Percentiles rank a stretch among this genome's conserved stretches.
Evolutionary conservation across 2,888 invertebrate species (phyloP).

Genomic region (Apeira syringaria): DNA sequence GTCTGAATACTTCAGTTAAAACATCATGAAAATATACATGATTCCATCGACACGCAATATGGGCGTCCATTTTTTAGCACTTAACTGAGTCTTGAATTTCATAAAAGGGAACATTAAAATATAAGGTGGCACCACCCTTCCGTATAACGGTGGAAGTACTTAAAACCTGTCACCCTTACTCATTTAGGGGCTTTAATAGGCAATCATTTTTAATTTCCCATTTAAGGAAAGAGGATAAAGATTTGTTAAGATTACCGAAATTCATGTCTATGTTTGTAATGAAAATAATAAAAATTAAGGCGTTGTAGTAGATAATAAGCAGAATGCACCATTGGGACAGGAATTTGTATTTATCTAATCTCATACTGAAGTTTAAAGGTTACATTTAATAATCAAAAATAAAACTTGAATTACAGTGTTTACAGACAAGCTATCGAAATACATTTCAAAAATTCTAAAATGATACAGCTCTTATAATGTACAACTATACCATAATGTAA

Average conservation of each 20-base stretch:
- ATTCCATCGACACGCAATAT: constrained; percentile 77
- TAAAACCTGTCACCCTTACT: constrained; percentile 22
- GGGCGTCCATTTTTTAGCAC: constrained; percentile 69
- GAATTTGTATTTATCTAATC: too few relatives aligned
- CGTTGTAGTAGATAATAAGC: not conserved
- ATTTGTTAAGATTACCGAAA: constrained; percentile 17
- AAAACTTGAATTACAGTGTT: too few relatives aligned
- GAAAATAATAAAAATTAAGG: not conserved
- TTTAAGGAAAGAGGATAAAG: constrained; percentile 13
- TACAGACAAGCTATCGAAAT: too few relatives aligned
- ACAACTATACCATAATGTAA: too few relatives aligned
- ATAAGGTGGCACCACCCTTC: constrained; percentile 12
- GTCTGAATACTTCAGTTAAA: too few relatives aligned
- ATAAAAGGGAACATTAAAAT: constrained; percentile 5
- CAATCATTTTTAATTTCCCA: constrained; percentile 25
- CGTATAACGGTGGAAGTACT: constrained; percentile 13
- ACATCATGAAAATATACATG: too few relatives aligned
- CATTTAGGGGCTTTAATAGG: constrained; percentile 16
- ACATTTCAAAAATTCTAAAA: too few relatives aligned
- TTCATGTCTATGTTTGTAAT: not conserved
- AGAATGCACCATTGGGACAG: too few relatives aligned
- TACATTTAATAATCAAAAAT: too few relatives aligned
- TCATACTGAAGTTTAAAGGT: too few relatives aligned
- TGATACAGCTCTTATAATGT: too few relatives aligned
- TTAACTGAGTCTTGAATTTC: constrained; percentile 49